A percentile compares a stretch with the other conserved stretches of the same genome.
Conservation (phyloP, 2,888 invertebrate species). For the Drosophila limbata region DNA sequence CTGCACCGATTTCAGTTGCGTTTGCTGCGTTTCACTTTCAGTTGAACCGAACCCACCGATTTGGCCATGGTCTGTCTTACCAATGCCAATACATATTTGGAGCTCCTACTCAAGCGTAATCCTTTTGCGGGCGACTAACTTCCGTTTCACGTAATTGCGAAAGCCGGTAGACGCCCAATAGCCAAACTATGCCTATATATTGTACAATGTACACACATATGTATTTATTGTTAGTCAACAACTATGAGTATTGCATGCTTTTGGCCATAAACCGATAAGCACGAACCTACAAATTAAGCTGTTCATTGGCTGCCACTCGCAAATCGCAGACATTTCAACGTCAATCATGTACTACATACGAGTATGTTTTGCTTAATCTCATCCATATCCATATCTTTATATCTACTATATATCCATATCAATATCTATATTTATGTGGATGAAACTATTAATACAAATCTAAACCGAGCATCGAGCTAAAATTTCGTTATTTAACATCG, state of each 20-base stretch:
- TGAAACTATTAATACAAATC: no score
- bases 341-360: constrained; percentile 1
- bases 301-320: constrained; percentile 33
- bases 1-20: constrained; percentile 42
- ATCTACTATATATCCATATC: neutral
- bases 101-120: constrained; percentile 60
- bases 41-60: constrained; percentile 47
- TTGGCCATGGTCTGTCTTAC: constrained; percentile 34
- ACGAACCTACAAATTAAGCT: constrained; percentile 54
- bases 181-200: neutral
- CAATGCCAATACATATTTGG: constrained; percentile 23
- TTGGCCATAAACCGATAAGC: constrained; percentile 52
- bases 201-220: neutral
- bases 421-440: no score
- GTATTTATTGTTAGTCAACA: constrained; percentile 19
- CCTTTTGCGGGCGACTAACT: constrained; percentile 57
- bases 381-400: constrained; percentile 1
- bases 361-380: constrained; percentile 1
- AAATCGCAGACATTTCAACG: constrained; percentile 11
- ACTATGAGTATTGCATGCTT: constrained; percentile 43
- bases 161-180: constrained; percentile 46
- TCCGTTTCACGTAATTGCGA: constrained; percentile 60
- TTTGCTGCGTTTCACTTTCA: constrained; percentile 59
- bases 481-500: no score
- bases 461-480: no score